Evolutionary conservation across 2,113 vertebrate genomes (phyloP), one percentile per base, ranked within the genome.

Genomic region (Hylia prasina): DNA sequence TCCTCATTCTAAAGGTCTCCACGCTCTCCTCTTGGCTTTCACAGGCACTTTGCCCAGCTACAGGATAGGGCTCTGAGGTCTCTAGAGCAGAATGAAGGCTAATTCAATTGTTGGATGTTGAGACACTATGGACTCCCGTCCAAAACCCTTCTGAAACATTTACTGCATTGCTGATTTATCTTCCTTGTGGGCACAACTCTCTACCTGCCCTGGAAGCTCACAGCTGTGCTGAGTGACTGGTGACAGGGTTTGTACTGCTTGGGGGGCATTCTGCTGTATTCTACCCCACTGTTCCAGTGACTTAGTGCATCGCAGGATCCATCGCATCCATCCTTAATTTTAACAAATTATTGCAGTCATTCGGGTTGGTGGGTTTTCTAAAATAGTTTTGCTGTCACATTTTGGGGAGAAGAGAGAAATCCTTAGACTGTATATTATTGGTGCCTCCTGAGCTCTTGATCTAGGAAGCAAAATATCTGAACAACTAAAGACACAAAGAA

Each of bases 71-170:
- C 44, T 93, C n/a, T 57, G 53, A 81, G 40, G 37, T 78, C 87
- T 76, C 83, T 50, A 61, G 44, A 44, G 27, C 30, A 87, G 83
- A 86, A 82, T 76, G 77, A 82, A 92, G 47, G 44, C 69, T 81
- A 87, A 97, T 76, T 94, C 89, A 91, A 48, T 37, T 64, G 58
- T 70, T 90, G 45, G 64, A 21, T 83, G 61, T 92, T 91, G 50
- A 84, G 44, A 82, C 37, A 35, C 30, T 61, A 40, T 58, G 82
- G 48, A 73, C 37, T 94, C 66, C 31, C 69, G 40, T 87, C 51
- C 73, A 81, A 97, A 95, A 82, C 47, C 13, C n/a, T 65, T 76
- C 87, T 57, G 68, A 66, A 93, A 45, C 19, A 1, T 81, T 90
- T 89, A 61, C 50, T 75, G 53, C 53, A 40, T 61, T 53, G 84